Base-by-base conservation (phyloP, 1,140 invertebrate species). In the Diorhabda elongata region DNA sequence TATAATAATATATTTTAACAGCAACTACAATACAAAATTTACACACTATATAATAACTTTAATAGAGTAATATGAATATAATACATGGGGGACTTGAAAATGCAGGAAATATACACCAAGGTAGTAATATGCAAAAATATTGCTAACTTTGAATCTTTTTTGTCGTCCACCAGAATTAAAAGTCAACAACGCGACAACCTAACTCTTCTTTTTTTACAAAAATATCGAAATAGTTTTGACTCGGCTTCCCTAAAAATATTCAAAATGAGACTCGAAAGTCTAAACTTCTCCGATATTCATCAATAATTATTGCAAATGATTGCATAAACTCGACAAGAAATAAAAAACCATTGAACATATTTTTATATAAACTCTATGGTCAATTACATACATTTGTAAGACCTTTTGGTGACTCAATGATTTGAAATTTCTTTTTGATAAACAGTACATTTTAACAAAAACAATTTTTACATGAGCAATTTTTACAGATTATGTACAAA, bases 1-100 rank as follows among this genome's bases (percentile, higher is more conserved):
- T 81, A 78, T 81, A 79, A 78, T 80, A 79, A 78, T 75, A 77
- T 64, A 11, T 77, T 80, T 80, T 78, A 81, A 80, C 80, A 81
- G 79, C 78, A 81, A 78, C 78, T 81, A 81, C 80, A 79, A 81
- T 81, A 81, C 80, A 81, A 81, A 81, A 81, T 81, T 77, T 81
- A 81, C 79, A 81, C 78, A 79, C 80, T 81, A 81, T 79, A 76
- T 79, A 76, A 78, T 78, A 80, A 79, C 77, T 78, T 74, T 66
- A 79, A 78, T 78, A 78, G 76, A 78, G 74, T 77, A 74, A 78
- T 79, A 79, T 80, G 74, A 77, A 79, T 80, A 81, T 81, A 81
- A 79, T 80, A 81, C 79, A 80, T 73, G 75, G 75, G 73, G 77
- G 77, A 77, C 74, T 80, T 78, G 75, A 79, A 79, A 78, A 78